Evolutionary conservation across 2,888 invertebrate genomes (phyloP), one percentile per base, ranked within the genome.

Genomic region (Empis stercorea): DNA sequence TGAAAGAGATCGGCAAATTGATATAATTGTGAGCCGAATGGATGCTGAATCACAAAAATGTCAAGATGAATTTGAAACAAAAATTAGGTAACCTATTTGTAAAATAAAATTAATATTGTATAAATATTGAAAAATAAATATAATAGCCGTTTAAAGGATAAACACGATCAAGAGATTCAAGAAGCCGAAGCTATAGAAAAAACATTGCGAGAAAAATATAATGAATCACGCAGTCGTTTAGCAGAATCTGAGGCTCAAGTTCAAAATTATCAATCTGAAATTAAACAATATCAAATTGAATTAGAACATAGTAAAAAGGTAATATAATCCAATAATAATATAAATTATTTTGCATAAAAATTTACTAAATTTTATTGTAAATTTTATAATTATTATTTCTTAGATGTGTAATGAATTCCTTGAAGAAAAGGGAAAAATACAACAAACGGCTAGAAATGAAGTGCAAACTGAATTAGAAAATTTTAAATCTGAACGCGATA

Each of bases 1-100:
- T 44, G 87, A 88, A 60, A 68, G 87, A 48, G 88, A 89, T 65
- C 77, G 74, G 42, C 87, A 87, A 69, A 84, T 87, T 46, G 87
- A 88, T 51, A 63, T 61, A 11, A 63, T 70, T 43, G 66, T 70
- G 13, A 60, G 60, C 15, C 62, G 66, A 49, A 66, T 70, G 62
- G 70, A 70, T 52, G 58, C 62, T 1, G 70, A 70, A 52, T 60
- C 67, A 0, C 44, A 62, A 34, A 64, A 68, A 49, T 58, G 54
- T 39, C 58, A 59, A 37, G 64, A 65, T 44, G 70, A 69, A 20
- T 66, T 61, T 48, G 67, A 70, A 13, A 54, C 56, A 27, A 70
- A 68, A 55, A 57, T 67, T 6, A 55, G 51, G 69, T 68, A 43
- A 47, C 30, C 11, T 20, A 13, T n/a, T n/a, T n/a, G n/a, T n/a